Evolutionary conservation across 2,113 vertebrate species (phyloP), one percentile per base, ranked within the genome.

Genomic region (Henicopernis longicauda): DNA sequence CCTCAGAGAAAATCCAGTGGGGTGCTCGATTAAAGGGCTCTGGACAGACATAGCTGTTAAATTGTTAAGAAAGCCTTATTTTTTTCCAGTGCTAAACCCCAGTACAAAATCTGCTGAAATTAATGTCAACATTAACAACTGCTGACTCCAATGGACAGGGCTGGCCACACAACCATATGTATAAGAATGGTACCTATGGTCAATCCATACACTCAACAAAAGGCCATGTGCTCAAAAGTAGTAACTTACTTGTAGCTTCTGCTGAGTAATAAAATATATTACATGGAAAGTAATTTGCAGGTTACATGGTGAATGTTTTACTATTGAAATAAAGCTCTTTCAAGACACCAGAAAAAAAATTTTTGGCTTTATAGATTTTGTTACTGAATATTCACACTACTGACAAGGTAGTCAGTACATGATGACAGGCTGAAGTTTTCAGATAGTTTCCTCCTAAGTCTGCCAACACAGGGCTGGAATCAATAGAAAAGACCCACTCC

Each of bases 91-190:
- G 45, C 23, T 82, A 79, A 86, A 31, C 47, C 9, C 6, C 5
- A 42, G 15, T 8, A 52, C 8, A 66, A 87, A 74, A 82, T 50
- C 59, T 87, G 73, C 22, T 4, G 3, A 76, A 88, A 72, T 55
- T 18, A 8, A 16, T 18, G 42, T 32, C 38, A 40, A 32, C 3
- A 1, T 19, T 18, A 45, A 42, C 54, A 80, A 49, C 19, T 54
- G 52, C 7, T 36, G 27, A 42, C 44, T 84, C 34, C 21, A 44
- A 44, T 0, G 3, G 32, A 40, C 9, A 40, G 52, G 20, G 40
- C 6, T 65, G 70, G 67, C 57, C 38, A 49, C 45, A 77, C 0
- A 1, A 62, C 38, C 1, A 0, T 19, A 22, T 1, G 1, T 25
- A 1, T 22, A 40, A 20, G 31, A 44, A 74, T 3, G 7, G 40